Base-by-base conservation (phyloP, 1,140 invertebrate genomes). In the Pristionchus pacificus region DNA sequence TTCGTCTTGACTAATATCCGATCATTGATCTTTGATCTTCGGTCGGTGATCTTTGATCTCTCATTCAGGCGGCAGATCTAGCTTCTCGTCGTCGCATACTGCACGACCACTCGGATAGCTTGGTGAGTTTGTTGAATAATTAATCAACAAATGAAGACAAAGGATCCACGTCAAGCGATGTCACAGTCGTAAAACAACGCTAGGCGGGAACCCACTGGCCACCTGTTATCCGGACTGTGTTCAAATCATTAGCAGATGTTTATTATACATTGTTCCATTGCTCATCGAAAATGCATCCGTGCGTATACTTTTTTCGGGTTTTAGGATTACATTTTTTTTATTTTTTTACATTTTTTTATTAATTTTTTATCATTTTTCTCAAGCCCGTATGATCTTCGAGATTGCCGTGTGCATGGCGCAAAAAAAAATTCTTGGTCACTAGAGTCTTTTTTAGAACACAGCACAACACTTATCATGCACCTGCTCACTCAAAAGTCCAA, bases 331-430 rank as follows among this genome's bases (percentile, higher is more conserved):
- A n/a, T n/a, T n/a, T n/a, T n/a, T n/a, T n/a, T n/a, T n/a, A n/a
- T n/a, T n/a, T n/a, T n/a, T n/a, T n/a, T n/a, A n/a, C n/a, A n/a
- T n/a, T n/a, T n/a, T n/a, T n/a, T n/a, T n/a, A n/a, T n/a, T n/a
- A n/a, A n/a, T n/a, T n/a, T n/a, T n/a, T n/a, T 19, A 59, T 27
- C 27, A 24, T 38, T 10, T 64, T 57, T 14, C 58, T 28, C 65
- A 74, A 55, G 72, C 74, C 55, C 57, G 77, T 24, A 65, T 80
- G 27, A 65, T 80, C 1, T 81, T 75, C 60, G 79, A 81, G 69
- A 55, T 83, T 25, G 79, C 74, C 10, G 30, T 74, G 14, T 79
- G 75, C 10, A 77, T 77, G 58, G 74, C 72, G 1, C 81, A 83
- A 65, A n/a, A n/a, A n/a, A n/a, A n/a, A n/a, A n/a, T n/a, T n/a